Evolutionary conservation across 2,113 vertebrate species (phyloP).

Genomic region (Eupsittula cactorum): DNA sequence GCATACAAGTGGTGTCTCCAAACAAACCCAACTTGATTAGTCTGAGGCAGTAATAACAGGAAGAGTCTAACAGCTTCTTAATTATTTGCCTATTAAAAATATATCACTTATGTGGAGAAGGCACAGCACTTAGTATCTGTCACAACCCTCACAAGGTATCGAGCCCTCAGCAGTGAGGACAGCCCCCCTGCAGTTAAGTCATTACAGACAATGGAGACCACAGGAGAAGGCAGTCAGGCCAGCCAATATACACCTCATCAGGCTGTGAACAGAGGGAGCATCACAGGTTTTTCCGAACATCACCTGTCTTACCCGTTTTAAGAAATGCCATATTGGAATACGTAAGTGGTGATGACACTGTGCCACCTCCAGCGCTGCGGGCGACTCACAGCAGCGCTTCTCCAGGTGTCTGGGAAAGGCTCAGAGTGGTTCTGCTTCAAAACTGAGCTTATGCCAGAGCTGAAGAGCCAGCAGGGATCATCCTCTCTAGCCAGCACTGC

Average conservation of each 20-base stretch:
- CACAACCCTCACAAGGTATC: not conserved
- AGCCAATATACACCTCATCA: accelerated
- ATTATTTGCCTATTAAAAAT: not conserved
- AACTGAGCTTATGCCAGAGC: not conserved
- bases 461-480: not conserved
- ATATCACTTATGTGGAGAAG: not conserved
- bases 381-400: too few species aligned
- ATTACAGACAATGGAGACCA: not conserved
- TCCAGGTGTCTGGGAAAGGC: not conserved
- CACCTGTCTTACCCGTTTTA: not conserved
- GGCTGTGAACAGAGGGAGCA: not conserved
- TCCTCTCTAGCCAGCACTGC: not conserved
- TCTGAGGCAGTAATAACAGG: not conserved
- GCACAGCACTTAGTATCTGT: accelerated
- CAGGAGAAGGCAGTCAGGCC: not conserved
- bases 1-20: not conserved
- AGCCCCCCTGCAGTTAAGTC: not conserved
- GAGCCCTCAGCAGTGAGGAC: not conserved
- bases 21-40: not conserved
- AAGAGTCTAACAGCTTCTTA: not conserved
- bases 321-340: not conserved
- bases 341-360: not conserved
- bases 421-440: not conserved
- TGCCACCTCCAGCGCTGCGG: not conserved
- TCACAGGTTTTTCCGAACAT: not conserved